Base-by-base conservation (phyloP, 2,888 invertebrate species). In the Zhengitettix transpicula region DNA sequence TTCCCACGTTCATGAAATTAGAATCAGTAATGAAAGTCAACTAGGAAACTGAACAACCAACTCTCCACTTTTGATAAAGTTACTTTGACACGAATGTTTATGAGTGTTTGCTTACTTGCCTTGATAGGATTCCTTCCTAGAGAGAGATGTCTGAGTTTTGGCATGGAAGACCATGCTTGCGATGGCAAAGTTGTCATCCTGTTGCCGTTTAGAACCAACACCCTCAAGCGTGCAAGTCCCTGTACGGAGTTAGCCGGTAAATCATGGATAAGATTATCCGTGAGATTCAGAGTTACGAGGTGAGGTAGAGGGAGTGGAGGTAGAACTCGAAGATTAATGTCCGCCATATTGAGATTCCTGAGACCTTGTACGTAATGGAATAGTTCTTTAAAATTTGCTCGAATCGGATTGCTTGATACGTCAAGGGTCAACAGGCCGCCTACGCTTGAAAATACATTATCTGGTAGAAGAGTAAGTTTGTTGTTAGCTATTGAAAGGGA, bases 71-170 rank as follows among this genome's bases (percentile, higher is more conserved):
- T 28, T 28, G 28, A 28, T 5, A 28, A 5, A 28, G 28, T 28
- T 2, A 28, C 2, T 28, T 28, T 28, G 28, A 28, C 2, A 28
- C 7, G 2, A 28, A 28, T 5, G 3, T 28, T 28, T 2, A 28
- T 28, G 2, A 28, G 2, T 5, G 7, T 28, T 28, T 28, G 2
- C 28, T 28, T 28, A 47, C 17, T 58, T 44, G 61, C 60, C 61
- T 69, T 68, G 16, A 74, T 69, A 10, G 73, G 73, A 66, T 74
- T 74, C 56, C 64, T 66, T 10, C 71, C 69, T 10, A 74, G 61
- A 60, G 69, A 68, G 51, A 74, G 67, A 15, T 65, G 65, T 54
- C 68, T 68, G 47, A 74, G 67, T 54, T 68, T 66, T 2, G 68
- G 68, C 55, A 72, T 66, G 54, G 67, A 67, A 12, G 66, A 66